phyloP scores from a whole-genome alignment of 2,888 invertebrate species.

The Elysia crispata region DNA sequence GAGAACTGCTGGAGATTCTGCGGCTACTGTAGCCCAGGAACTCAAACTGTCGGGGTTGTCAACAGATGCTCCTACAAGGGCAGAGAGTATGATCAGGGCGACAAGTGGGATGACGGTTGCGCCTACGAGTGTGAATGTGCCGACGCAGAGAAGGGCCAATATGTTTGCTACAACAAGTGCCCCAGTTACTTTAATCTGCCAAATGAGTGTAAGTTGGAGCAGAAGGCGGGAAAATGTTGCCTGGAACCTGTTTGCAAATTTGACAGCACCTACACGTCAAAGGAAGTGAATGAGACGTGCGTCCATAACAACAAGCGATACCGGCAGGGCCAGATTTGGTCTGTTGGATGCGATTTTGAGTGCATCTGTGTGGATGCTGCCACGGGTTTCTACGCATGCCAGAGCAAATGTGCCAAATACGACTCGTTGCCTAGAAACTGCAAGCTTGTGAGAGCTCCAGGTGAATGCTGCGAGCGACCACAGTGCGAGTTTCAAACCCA shows the following conservation, averaged over 20 bases:
- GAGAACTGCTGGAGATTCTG: constrained; percentile 68
- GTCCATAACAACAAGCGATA: constrained; percentile 51
- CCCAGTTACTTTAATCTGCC: constrained; percentile 68
- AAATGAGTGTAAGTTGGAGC: constrained; percentile 65
- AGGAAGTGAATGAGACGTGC: constrained; percentile 61
- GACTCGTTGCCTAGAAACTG: constrained; percentile 60
- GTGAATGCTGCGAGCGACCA: constrained; percentile 66
- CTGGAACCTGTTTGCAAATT: constrained; percentile 68
- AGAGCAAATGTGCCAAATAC: constrained; percentile 59
- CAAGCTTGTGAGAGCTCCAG: constrained; percentile 58
- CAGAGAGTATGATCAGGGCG: constrained; percentile 61
- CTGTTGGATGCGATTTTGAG: constrained; percentile 53
- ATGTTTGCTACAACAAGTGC: constrained; percentile 62
- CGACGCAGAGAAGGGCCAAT: constrained; percentile 57
- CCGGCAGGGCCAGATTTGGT: constrained; percentile 56
- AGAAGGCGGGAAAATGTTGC: constrained; percentile 60
- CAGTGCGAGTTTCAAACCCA: constrained; percentile 65
- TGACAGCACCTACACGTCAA: constrained; percentile 60
- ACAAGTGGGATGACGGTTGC: constrained; percentile 68
- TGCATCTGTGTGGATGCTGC: constrained; percentile 53
- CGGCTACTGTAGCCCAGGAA: constrained; percentile 62
- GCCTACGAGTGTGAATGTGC: constrained; percentile 66
- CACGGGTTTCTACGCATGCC: constrained; percentile 50
- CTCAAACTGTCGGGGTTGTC: constrained; percentile 22
- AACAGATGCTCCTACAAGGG: constrained; percentile 67